Percentiles rank a stretch among this genome's conserved stretches.
These are phyloP conservation scores for Sussaba pulchella DNA, from an alignment of 2,888 invertebrate species.

Conservation along the genomic window DNA sequence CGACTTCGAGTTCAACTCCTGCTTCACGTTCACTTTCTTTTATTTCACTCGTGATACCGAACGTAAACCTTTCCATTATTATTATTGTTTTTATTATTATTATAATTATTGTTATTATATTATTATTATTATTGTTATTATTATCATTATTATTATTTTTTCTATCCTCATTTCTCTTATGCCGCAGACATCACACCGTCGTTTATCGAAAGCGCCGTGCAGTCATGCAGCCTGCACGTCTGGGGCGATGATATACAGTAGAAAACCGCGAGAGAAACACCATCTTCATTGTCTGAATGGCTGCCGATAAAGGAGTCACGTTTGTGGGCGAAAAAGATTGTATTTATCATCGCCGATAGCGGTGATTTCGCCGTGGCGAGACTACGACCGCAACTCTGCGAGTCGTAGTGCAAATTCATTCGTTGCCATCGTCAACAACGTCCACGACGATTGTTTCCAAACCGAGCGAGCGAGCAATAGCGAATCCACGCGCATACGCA, in stretches of 20 bases:
- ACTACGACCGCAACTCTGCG: too few species aligned
- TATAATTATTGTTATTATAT: not conserved
- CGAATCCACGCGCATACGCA: not conserved
- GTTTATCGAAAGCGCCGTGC: conserved; percentile 74
- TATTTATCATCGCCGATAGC: conserved; percentile 80
- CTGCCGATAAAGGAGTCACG: conserved; percentile 79
- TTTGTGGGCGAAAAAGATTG: conserved; percentile 78
- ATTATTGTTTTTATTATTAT: not conserved
- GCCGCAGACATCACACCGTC: conserved; percentile 42
- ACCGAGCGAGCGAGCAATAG: not conserved
- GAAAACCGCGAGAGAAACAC: conserved; percentile 80
- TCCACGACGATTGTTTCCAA: conserved; percentile 20
- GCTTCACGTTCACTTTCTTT: conserved; percentile 44
- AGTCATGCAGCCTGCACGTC: conserved; percentile 2
- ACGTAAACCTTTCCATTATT: conserved; percentile 36
- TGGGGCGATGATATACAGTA: conserved; percentile 76
- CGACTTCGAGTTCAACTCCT: conserved; percentile 48
- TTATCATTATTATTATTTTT: conserved; percentile 31
- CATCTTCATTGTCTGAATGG: conserved; percentile 83
- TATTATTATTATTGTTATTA: not conserved
- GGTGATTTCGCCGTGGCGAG: conserved; percentile 27
- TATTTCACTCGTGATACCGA: conserved; percentile 39
- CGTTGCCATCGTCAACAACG: not conserved
- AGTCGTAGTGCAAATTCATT: conserved; percentile 29
- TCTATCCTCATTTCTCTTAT: conserved; percentile 14